Percentiles rank a stretch among this genome's conserved stretches.
Evolutionary conservation across 1,140 invertebrate species (phyloP).

Genomic region (Brachionus sp.): DNA sequence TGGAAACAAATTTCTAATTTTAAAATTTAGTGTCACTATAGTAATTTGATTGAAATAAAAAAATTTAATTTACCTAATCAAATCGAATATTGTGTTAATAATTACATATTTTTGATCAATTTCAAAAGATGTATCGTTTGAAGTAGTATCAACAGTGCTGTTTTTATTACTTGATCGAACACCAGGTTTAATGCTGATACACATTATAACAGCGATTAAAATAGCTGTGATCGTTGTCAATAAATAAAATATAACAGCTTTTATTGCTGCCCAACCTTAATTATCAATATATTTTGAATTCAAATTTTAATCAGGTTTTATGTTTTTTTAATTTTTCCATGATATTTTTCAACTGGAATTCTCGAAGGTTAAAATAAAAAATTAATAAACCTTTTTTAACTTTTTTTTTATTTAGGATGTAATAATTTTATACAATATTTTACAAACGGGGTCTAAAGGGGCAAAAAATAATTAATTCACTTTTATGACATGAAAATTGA

Average conservation of each 20-base stretch:
- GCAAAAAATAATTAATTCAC: too few species aligned
- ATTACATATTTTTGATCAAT: slow-evolving; percentile 29
- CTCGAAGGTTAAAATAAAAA: too few species aligned
- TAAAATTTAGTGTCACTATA: not conserved
- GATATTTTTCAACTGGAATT: too few species aligned
- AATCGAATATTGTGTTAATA: slow-evolving; percentile 2
- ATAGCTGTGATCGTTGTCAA: not conserved
- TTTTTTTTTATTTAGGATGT: too few species aligned
- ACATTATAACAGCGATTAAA: slow-evolving; percentile 58
- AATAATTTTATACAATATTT: too few species aligned
- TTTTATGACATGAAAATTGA: too few species aligned
- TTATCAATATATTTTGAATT: too few species aligned
- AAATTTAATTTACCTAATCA: not conserved
- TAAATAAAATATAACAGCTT: slow-evolving; percentile 4
- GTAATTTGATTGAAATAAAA: too few species aligned
- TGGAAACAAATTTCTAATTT: slow-evolving; percentile 5
- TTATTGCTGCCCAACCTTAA: slow-evolving; percentile 51
- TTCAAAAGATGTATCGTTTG: not conserved
- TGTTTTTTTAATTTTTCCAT: too few species aligned
- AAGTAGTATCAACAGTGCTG: not conserved
- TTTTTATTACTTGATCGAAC: slow-evolving; percentile 59
- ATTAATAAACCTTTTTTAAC: too few species aligned
- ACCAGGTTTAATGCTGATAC: slow-evolving; percentile 48
- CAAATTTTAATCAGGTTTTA: too few species aligned
- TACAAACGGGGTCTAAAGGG: too few species aligned